A percentile compares a stretch with the other conserved stretches of the same genome.
Conservation (phyloP, 2,797 vertebrate genomes). For the Macropodus opercularis region DNA sequence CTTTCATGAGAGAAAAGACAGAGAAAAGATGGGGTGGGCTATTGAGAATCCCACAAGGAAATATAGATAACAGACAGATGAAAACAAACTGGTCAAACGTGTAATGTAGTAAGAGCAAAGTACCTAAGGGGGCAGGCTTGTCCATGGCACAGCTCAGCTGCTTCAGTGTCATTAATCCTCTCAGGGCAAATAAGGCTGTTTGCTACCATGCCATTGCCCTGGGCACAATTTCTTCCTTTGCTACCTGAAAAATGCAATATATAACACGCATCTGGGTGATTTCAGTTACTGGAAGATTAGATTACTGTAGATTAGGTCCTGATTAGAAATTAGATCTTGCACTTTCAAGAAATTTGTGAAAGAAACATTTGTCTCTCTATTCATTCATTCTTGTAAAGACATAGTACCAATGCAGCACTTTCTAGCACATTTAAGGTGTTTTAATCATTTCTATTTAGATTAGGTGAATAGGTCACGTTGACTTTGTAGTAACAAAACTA, state of each 20-base stretch:
- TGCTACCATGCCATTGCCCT: constrained; percentile 67
- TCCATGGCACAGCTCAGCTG: constrained; percentile 81
- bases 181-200: constrained; percentile 77
- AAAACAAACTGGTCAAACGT: no score
- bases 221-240: constrained; percentile 83
- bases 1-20: neutral
- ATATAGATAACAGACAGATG: neutral
- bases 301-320: no score
- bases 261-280: neutral
- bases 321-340: neutral
- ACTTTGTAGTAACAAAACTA: no score
- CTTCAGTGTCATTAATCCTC: constrained; percentile 76
- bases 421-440: constrained; percentile 44
- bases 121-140: constrained; percentile 90
- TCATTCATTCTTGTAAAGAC: constrained; percentile 2
- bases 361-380: neutral
- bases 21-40: neutral
- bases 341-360: constrained; percentile 1
- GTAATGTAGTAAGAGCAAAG: constrained; percentile 36
- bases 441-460: constrained; percentile 62
- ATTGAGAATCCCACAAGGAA: neutral
- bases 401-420: constrained; percentile 28
- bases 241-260: constrained; percentile 66
- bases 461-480: constrained; percentile 34
- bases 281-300: no score